A percentile compares a stretch with the other conserved stretches of the same genome.
phyloP scores from a whole-genome alignment of 2,797 vertebrate genomes.

The Trachurus trachurus region DNA sequence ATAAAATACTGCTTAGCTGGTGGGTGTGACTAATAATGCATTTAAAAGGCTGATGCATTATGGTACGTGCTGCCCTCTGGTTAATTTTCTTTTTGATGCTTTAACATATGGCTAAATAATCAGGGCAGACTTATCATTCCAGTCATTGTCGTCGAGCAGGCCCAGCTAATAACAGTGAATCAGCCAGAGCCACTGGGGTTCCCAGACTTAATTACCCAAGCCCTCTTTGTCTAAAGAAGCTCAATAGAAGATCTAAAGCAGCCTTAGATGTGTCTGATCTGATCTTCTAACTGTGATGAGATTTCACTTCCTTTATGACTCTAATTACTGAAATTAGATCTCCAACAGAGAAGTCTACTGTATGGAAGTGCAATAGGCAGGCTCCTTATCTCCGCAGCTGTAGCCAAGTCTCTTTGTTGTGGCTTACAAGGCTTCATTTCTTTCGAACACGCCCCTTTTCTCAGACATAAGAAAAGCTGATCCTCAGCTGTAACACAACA shows the following conservation, averaged over 20 bases:
- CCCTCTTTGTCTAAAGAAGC: constrained; percentile 65
- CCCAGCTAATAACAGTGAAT: constrained; percentile 63
- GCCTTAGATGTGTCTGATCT: constrained; percentile 72
- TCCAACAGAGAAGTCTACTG: constrained; percentile 55
- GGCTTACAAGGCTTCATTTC: constrained; percentile 1
- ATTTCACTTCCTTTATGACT: constrained; percentile 67
- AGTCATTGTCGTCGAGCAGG: constrained; percentile 54
- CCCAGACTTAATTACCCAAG: constrained; percentile 71
- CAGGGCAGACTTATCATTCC: constrained; percentile 56
- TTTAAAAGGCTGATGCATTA: constrained; percentile 35
- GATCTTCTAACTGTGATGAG: constrained; percentile 65
- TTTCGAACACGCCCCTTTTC: constrained; percentile 6
- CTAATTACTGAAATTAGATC: constrained; percentile 78
- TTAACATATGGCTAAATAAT: constrained; percentile 66
- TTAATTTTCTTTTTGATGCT: constrained; percentile 48
- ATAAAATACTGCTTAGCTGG: constrained; percentile 11
- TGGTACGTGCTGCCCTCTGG: constrained; percentile 2
- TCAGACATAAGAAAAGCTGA: not conserved
- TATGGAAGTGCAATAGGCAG: constrained; percentile 25
- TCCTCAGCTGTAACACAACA: not conserved
- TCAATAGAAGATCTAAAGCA: constrained; percentile 72
- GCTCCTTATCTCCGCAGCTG: constrained; percentile 46
- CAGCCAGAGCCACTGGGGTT: constrained; percentile 64
- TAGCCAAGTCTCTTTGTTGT: constrained; percentile 39
- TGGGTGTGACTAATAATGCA: constrained; percentile 43